A percentile compares a stretch with the other conserved stretches of the same genome.
These are phyloP conservation scores for Platalea minor DNA, from an alignment of 2,797 vertebrate genomes.

Conservation along the genomic window DNA sequence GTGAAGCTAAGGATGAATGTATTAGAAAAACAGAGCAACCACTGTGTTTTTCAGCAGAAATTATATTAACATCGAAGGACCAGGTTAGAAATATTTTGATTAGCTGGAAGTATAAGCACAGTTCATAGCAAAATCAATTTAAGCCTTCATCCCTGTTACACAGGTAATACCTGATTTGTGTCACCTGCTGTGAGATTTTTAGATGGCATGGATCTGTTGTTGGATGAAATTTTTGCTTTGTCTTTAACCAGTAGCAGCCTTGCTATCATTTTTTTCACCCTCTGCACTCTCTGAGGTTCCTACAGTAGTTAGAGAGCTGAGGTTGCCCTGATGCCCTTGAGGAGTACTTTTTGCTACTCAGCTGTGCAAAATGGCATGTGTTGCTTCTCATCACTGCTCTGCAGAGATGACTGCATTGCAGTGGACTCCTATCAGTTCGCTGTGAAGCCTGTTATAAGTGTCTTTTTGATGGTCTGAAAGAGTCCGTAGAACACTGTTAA, in stretches of 20 bases:
- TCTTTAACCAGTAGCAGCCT: background rate
- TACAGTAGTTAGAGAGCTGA: background rate
- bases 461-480: slow-evolving; percentile 37
- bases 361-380: slow-evolving; percentile 54
- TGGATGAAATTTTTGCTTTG: background rate
- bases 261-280: background rate
- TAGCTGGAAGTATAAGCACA: background rate
- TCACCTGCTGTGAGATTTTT: background rate
- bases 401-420: slow-evolving; percentile 60
- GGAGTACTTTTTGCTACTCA: slow-evolving; percentile 54
- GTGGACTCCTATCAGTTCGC: slow-evolving; percentile 21
- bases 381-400: slow-evolving; percentile 49
- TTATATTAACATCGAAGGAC: background rate
- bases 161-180: background rate
- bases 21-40: slow-evolving; percentile 43
- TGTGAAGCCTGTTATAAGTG: slow-evolving; percentile 13
- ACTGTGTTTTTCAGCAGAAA: background rate
- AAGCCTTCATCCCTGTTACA: background rate
- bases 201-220: background rate
- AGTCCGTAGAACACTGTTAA: slow-evolving; percentile 24
- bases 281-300: background rate
- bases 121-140: background rate
- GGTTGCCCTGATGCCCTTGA: slow-evolving; percentile 33
- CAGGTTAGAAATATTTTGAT: background rate
- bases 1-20: slow-evolving; percentile 54